Evolutionary conservation across 2,797 vertebrate species (phyloP), one percentile per base, ranked within the genome.

Genomic region (Catamblyrhynchus diadema): DNA sequence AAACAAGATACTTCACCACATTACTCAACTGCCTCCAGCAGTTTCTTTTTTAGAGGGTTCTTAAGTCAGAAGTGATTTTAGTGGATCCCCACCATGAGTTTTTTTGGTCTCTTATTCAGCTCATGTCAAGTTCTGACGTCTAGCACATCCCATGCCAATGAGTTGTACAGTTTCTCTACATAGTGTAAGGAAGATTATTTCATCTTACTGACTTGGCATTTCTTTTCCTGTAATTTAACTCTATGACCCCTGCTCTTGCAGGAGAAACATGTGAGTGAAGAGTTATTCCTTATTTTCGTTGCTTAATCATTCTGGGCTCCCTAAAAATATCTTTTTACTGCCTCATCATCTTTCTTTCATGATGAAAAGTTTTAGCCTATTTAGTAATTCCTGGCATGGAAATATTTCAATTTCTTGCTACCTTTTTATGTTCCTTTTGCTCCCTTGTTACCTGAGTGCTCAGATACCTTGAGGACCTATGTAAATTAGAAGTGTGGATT

Each of bases 291-390:
- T 39, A 33, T 32, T 91, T 74, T 14, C 1, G 1, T 54, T 62
- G 27, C 27, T 70, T 60, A 59, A 11, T 60, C 14, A n/a, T 78
- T 83, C 47, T 82, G 28, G 21, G 23, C 23, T 86, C 17, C 10
- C 23, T 62, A 69, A 79, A 88, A 87, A 25, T 7, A n/a, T 9
- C 1, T 25, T 81, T 81, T 7, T 17, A 61, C 45, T 8, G 45
- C 19, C 8, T 61, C 0, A 0, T n/a, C 23, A 22, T 67, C 47
- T 42, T 67, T 53, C 10, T 83, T 78, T 1, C 0, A 9, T n/a
- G 18, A 23, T 62, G 33, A 71, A 83, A 83, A 48, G 3, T 78
- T 80, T 44, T 77, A 59, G 7, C 1, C 8, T 64, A 8, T 71
- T 85, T 66, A 56, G 14, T 48, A 73, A 87, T 70, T 71, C 8